Conservation (phyloP, 1,140 invertebrate species). For the Rhagoletis zephyria region DNA sequence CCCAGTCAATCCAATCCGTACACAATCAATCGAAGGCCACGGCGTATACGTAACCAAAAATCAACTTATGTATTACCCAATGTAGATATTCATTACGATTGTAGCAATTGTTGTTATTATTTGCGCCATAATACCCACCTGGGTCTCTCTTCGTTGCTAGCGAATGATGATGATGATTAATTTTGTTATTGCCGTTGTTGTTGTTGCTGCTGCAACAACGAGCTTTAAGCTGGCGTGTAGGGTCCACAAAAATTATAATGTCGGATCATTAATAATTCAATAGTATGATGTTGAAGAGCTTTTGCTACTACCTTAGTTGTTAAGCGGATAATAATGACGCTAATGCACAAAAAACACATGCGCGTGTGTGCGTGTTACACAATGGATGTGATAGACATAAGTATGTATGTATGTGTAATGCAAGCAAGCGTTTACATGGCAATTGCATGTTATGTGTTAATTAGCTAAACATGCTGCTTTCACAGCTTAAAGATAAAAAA, state of each 20-base stretch:
- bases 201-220: no score
- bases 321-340: neutral
- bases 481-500: neutral
- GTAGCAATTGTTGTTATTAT: neutral
- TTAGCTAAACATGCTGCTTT: neutral
- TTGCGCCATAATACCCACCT: neutral
- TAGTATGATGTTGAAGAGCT: neutral
- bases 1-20: neutral
- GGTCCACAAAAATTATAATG: neutral
- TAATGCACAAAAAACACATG: neutral
- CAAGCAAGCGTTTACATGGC: neutral
- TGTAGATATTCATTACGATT: neutral
- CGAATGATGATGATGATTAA: neutral
- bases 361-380: neutral
- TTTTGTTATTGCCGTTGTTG: neutral
- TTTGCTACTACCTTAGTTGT: neutral
- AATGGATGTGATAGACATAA: no score
- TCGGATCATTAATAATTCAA: conserved; percentile 22
- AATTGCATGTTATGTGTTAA: neutral
- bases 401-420: neutral
- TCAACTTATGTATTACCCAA: neutral
- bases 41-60: conserved; percentile 45
- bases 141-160: neutral
- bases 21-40: neutral
- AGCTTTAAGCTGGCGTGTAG: no score